phyloP scores from a whole-genome alignment of 2,113 vertebrate genomes.

The Platycercus adscitus region DNA sequence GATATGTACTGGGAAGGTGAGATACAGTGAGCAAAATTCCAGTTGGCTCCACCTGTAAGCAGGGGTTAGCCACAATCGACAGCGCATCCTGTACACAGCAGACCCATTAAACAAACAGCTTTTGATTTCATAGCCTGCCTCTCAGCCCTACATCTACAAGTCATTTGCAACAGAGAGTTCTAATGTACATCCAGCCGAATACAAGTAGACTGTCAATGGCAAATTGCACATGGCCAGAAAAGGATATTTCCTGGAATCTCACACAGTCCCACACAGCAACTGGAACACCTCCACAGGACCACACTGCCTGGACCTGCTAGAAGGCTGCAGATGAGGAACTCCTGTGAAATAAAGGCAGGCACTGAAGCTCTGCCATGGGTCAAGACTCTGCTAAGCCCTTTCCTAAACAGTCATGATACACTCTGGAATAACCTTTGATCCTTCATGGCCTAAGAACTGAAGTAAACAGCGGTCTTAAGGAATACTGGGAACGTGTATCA shows the following conservation, averaged over 20 bases:
- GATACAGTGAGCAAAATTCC: background rate
- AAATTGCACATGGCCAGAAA: background rate
- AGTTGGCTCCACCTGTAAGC: background rate
- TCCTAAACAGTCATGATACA: background rate
- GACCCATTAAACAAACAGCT: background rate
- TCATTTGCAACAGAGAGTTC: background rate
- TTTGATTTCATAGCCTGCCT: background rate
- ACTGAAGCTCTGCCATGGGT: background rate
- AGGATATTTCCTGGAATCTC: background rate
- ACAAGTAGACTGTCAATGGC: background rate
- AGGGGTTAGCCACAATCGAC: background rate
- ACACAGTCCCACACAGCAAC: background rate
- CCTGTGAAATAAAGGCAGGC: background rate
- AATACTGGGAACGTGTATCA: background rate
- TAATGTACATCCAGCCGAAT: background rate
- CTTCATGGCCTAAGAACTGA: background rate
- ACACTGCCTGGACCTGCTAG: background rate
- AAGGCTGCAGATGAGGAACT: background rate
- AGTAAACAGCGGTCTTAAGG: background rate
- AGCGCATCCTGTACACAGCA: rapidly evolving
- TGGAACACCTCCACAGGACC: background rate
- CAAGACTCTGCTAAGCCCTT: background rate
- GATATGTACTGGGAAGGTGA: background rate
- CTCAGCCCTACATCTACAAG: background rate
- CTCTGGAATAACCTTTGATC: background rate